phyloP scores from a whole-genome alignment of 35 echinoderm and acorn worm species.

The Ptychodera flava region DNA sequence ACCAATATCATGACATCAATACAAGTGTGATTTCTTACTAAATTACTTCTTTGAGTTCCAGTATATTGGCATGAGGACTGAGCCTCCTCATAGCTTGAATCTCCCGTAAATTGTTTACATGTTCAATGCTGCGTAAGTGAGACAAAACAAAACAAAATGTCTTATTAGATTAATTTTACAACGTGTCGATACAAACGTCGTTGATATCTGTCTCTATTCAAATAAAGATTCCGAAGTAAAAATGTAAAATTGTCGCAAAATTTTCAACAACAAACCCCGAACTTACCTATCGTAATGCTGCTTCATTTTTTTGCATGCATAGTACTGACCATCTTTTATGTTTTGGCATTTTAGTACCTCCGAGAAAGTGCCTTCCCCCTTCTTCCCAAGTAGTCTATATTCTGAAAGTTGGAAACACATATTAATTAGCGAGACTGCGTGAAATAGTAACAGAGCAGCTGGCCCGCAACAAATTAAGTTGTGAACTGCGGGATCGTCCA shows the following conservation, averaged over 20 bases:
- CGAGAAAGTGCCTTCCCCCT: constrained; percentile 96
- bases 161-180: neutral
- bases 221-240: neutral
- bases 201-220: neutral
- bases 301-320: constrained; percentile 98
- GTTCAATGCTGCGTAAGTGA: constrained; percentile 62
- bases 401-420: constrained; percentile 36
- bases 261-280: neutral
- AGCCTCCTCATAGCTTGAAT: constrained; percentile 95
- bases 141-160: neutral
- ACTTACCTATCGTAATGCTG: constrained; percentile 87
- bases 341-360: constrained; percentile 98
- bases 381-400: constrained; percentile 88
- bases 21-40: constrained; percentile 79
- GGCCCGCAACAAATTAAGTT: no score
- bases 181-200: neutral
- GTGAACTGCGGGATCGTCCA: no score
- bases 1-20: no score
- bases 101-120: constrained; percentile 93
- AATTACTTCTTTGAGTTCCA: constrained; percentile 91
- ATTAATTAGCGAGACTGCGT: neutral
- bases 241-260: neutral
- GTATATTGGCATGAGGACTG: constrained; percentile 90
- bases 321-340: constrained; percentile 77
- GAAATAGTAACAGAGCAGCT: neutral